phyloP scores from a whole-genome alignment of 2,113 vertebrate genomes.

The Siniperca chuatsi region DNA sequence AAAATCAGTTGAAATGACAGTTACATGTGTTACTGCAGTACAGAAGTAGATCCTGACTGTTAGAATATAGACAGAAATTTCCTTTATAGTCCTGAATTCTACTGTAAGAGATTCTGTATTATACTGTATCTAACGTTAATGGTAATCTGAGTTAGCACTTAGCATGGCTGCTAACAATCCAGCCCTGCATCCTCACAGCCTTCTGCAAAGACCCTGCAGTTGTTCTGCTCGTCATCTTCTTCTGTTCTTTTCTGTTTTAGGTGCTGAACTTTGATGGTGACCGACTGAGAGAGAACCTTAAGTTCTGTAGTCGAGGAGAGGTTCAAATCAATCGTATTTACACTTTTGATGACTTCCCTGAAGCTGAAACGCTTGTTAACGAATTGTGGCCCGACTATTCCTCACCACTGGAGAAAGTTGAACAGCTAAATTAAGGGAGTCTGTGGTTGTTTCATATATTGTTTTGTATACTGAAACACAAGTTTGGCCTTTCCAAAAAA shows the following conservation, averaged over 20 bases:
- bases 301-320: rapidly evolving
- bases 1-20: no score
- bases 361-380: rapidly evolving
- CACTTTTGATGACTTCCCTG: rapidly evolving
- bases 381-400: background rate
- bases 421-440: background rate
- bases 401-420: background rate
- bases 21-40: no score
- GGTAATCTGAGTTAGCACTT: no score
- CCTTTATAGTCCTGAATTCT: no score
- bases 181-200: background rate
- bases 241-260: constrained; percentile 11
- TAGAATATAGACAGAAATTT: no score
- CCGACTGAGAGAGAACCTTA: constrained; percentile 31
- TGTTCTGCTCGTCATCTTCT: background rate
- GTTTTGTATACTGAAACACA: background rate
- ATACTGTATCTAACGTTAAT: no score
- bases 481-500: no score
- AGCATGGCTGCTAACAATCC: background rate
- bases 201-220: background rate
- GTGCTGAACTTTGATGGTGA: constrained; percentile 17
- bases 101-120: no score
- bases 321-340: rapidly evolving
- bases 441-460: no score
- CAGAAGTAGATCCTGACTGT: no score